These are phyloP conservation scores for Zaprionus taronus DNA, from an alignment of 1,140 invertebrate genomes.

Conservation along the genomic window DNA sequence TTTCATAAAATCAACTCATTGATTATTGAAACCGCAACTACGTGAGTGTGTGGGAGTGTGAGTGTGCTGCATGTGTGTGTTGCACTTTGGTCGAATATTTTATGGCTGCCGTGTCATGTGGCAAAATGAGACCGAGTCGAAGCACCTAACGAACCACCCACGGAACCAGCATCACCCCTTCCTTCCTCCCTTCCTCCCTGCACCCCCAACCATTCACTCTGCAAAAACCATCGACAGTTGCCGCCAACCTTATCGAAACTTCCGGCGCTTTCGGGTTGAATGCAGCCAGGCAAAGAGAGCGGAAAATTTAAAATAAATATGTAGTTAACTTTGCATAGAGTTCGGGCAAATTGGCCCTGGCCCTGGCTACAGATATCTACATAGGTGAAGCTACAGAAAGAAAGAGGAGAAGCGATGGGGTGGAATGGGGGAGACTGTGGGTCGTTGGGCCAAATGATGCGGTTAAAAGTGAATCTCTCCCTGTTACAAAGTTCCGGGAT, in stretches of 20 bases:
- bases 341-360: slow-evolving; percentile 28
- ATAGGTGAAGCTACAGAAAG: background rate
- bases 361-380: slow-evolving; percentile 11
- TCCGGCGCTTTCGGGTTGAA: slow-evolving; percentile 60
- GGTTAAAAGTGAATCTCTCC: slow-evolving; percentile 41
- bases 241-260: slow-evolving; percentile 69
- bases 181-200: background rate
- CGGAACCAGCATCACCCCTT: too few species aligned
- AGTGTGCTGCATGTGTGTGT: slow-evolving; percentile 23
- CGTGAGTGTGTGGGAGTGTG: slow-evolving; percentile 46
- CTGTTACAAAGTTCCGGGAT: slow-evolving; percentile 32
- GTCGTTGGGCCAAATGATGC: slow-evolving; percentile 44
- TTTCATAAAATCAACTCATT: slow-evolving; percentile 83
- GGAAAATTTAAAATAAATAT: slow-evolving; percentile 76
- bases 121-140: slow-evolving; percentile 46
- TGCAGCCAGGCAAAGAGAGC: slow-evolving; percentile 54
- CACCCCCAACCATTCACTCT: background rate
- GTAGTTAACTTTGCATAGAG: slow-evolving; percentile 45
- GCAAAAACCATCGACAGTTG: slow-evolving; percentile 4
- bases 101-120: slow-evolving; percentile 61
- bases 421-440: background rate
- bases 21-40: slow-evolving; percentile 79
- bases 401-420: too few species aligned
- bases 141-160: slow-evolving; percentile 24
- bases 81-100: slow-evolving; percentile 73